Evolutionary conservation across 2,888 invertebrate species (phyloP), one percentile per base, ranked within the genome.

Genomic region (Melanotus villosus): DNA sequence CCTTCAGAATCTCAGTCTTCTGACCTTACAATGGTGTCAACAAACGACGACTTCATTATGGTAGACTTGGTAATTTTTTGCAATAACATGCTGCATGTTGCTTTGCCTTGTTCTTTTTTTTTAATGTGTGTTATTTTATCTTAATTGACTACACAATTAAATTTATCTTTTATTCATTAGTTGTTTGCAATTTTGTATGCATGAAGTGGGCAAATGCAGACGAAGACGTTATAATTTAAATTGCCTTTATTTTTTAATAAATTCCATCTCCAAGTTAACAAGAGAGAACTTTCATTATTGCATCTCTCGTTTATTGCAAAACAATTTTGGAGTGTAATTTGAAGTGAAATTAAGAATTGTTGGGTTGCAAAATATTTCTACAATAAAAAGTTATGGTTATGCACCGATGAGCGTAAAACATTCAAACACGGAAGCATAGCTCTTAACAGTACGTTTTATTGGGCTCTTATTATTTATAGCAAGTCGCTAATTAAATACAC

Each of bases 41-140:
- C 87, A 56, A 87, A 87, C 75, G 90, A 90, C 77, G 91, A 90
- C 83, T 91, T 91, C 87, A 90, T 91, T 82, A 89, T 91, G 88
- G 89, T 91, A 82, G 90, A 91, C 84, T 86, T 91, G 89, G 91
- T 91, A 87, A 88, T 87, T 86, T 82, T 75, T 71, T 76, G 68
- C 69, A 65, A 66, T 73, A 68, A 68, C 68, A 62, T 63, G 59
- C 59, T 52, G 36, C 52, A 52, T 52, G 52, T 16, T 41, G 52
- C 50, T 62, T 62, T 34, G 60, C 23, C 54, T 38, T 26, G 6
- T 18, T 14, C 19, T 41, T 14, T 23, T 26, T 19, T 9, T 23
- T 14, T n/a, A 58, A 41, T 14, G 5, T 14, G 6, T 38, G 38
- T n/a, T n/a, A 38, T 38, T 38, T 3, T 10, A 10, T 12, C 47